phyloP scores from a whole-genome alignment of 1,140 invertebrate genomes.

The Pogonomyrmex barbatus region DNA sequence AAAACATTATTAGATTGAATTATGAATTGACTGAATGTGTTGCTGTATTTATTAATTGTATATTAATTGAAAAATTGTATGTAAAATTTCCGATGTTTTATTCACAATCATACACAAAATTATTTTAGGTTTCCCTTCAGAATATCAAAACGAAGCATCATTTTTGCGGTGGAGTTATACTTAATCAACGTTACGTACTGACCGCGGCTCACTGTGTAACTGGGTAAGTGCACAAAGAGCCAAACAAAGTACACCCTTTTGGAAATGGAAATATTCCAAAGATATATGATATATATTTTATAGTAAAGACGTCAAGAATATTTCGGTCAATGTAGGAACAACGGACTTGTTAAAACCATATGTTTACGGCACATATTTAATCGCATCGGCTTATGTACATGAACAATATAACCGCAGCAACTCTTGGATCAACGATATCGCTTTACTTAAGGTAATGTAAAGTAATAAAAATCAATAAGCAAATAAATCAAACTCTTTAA shows the following conservation, averaged over 20 bases:
- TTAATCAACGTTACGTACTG: conserved; percentile 84
- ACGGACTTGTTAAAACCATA: conserved; percentile 22
- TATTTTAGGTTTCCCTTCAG: conserved; percentile 72
- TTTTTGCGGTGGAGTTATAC: conserved; percentile 86
- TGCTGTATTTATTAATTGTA: too few relatives aligned
- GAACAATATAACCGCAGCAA: conserved; percentile 54
- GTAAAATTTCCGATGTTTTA: not conserved
- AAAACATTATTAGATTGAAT: too few relatives aligned
- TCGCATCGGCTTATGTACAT: conserved; percentile 64
- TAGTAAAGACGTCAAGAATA: not conserved
- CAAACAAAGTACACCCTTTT: too few relatives aligned
- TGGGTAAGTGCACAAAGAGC: conserved; percentile 41
- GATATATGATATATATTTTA: conserved; percentile 24
- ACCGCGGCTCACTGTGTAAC: conserved; percentile 86
- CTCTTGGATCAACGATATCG: conserved; percentile 68
- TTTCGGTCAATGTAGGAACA: conserved; percentile 58
- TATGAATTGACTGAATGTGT: too few relatives aligned
- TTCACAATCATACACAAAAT: not conserved
- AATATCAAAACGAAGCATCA: not conserved
- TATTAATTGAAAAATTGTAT: too few relatives aligned
- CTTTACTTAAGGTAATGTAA: conserved; percentile 60
- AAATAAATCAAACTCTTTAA: not conserved
- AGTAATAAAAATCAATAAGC: not conserved
- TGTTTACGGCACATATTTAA: not conserved
- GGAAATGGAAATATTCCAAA: not conserved